Conservation (phyloP, 2,113 vertebrate species). For the Hippocampus guttulatus region DNA sequence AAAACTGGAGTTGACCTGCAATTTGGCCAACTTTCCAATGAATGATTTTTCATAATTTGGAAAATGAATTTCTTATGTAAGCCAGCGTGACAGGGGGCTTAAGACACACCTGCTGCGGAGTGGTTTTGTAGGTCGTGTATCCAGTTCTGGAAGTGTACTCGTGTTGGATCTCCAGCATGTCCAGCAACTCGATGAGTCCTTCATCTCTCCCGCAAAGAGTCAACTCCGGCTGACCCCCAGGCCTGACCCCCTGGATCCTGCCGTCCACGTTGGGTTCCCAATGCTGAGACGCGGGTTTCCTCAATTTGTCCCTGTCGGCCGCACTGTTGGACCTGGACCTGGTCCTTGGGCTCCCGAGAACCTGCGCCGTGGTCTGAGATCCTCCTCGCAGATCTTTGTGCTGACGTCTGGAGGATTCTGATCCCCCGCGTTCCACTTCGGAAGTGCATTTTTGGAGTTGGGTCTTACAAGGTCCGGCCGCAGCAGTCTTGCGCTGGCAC, state of each 20-base stretch:
- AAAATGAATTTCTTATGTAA: too few species aligned
- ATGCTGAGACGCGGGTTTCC: slow-evolving; percentile 74
- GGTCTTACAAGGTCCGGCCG: slow-evolving; percentile 49
- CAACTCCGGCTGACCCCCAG: slow-evolving; percentile 27
- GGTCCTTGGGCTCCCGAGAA: slow-evolving; percentile 52
- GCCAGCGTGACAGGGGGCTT: not conserved
- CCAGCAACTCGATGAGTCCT: slow-evolving; percentile 73
- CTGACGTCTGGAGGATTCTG: slow-evolving; percentile 45
- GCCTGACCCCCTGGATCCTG: slow-evolving; percentile 59
- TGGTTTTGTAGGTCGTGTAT: slow-evolving; percentile 42
- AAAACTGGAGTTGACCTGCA: too few species aligned
- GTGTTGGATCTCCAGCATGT: slow-evolving; percentile 78
- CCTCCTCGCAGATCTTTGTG: slow-evolving; percentile 55
- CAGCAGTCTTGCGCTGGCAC: slow-evolving; percentile 71
- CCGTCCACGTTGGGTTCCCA: slow-evolving; percentile 79
- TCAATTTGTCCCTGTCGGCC: slow-evolving; percentile 69
- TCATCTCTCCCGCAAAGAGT: slow-evolving; percentile 45
- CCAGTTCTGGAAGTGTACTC: slow-evolving; percentile 65
- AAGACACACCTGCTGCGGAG: slow-evolving; percentile 55
- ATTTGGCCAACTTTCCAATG: too few species aligned
- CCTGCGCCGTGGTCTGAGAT: slow-evolving; percentile 50
- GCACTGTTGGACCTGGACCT: slow-evolving; percentile 54
- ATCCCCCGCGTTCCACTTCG: slow-evolving; percentile 42
- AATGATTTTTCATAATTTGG: too few species aligned
- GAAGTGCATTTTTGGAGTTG: slow-evolving; percentile 73